These are phyloP conservation scores for Caranx melampygus DNA, from an alignment of 2,113 vertebrate species.

Conservation along the genomic window DNA sequence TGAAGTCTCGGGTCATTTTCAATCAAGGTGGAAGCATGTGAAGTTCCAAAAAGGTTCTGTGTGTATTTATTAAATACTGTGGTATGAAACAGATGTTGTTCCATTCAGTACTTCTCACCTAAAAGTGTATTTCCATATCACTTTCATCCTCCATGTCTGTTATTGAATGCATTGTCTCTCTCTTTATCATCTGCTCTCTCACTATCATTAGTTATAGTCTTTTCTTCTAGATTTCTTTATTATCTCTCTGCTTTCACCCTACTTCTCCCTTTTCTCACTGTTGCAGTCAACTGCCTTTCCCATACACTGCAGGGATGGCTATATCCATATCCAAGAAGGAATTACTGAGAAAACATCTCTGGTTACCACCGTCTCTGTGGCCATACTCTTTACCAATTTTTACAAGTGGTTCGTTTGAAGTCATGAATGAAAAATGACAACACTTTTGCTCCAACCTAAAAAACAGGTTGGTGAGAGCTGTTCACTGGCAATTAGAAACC, in stretches of 20 bases:
- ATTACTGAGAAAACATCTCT: slow-evolving; percentile 82
- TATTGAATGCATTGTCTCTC: background rate
- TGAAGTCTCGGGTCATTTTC: background rate
- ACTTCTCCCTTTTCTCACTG: slow-evolving; percentile 60
- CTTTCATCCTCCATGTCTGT: slow-evolving; percentile 17
- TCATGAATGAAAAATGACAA: slow-evolving; percentile 83
- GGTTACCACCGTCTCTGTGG: slow-evolving; percentile 75
- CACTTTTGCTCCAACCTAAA: slow-evolving; percentile 65
- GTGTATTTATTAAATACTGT: background rate
- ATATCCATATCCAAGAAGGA: slow-evolving; percentile 66
- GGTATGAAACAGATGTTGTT: background rate
- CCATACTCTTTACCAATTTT: slow-evolving; percentile 73
- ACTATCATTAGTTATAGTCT: slow-evolving; percentile 18
- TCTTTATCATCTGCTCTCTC: slow-evolving; percentile 28
- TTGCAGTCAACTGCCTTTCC: slow-evolving; percentile 64
- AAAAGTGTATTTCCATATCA: background rate
- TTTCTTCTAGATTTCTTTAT: slow-evolving; percentile 35
- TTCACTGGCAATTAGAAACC: slow-evolving; percentile 74
- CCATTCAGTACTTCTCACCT: background rate
- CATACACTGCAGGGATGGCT: slow-evolving; percentile 68
- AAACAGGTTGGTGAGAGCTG: slow-evolving; percentile 51
- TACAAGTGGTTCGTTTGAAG: slow-evolving; percentile 79
- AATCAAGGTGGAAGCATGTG: background rate
- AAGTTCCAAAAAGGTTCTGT: background rate
- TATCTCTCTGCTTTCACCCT: slow-evolving; percentile 51